These are phyloP conservation scores for Creontiades dilutus DNA, from an alignment of 2,888 invertebrate genomes.

Conservation along the genomic window DNA sequence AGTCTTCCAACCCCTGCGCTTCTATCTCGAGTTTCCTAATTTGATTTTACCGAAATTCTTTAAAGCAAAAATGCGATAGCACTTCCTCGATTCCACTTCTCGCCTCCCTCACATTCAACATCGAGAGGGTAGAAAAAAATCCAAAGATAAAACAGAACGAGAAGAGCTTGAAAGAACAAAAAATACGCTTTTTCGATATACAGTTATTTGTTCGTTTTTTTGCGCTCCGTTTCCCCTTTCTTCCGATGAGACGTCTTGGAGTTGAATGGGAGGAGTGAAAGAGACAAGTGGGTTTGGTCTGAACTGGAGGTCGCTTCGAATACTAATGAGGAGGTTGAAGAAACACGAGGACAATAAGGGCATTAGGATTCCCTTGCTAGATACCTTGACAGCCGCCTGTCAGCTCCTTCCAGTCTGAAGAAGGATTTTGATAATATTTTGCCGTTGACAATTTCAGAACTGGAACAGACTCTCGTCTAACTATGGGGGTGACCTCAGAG, in stretches of 20 bases:
- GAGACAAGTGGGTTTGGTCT: conserved; percentile 26
- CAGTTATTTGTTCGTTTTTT: neutral
- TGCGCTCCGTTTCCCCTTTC: neutral
- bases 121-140: neutral
- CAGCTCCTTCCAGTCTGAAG: neutral
- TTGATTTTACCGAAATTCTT: conserved; percentile 14
- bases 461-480: no score
- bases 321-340: conserved; percentile 33
- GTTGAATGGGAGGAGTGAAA: conserved; percentile 31
- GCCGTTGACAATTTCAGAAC: neutral
- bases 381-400: neutral
- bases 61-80: neutral
- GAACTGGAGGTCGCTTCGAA: neutral
- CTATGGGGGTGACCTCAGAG: no score
- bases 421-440: neutral
- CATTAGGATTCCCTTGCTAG: conserved; percentile 4
- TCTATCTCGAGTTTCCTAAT: conserved; percentile 39
- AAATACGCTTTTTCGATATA: neutral
- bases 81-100: neutral
- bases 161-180: neutral
- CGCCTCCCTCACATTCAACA: neutral
- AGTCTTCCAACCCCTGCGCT: neutral
- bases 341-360: conserved; percentile 8
- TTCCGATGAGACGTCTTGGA: conserved; percentile 27
- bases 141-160: conserved; percentile 17